phyloP scores from a whole-genome alignment of 1,140 invertebrate species.

The Scaptomyza hsui region DNA sequence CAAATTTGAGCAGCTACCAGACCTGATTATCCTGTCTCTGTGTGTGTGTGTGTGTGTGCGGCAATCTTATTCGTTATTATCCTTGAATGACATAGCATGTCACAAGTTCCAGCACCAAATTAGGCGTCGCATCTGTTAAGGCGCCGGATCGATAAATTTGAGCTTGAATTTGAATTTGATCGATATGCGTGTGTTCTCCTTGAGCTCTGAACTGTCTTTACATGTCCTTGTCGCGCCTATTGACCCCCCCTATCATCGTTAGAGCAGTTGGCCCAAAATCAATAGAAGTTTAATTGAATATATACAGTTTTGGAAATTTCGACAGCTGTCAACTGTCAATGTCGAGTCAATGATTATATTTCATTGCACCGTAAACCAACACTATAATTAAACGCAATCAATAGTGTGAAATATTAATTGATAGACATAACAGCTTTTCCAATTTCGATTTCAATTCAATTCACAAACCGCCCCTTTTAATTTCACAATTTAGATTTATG shows the following conservation, averaged over 20 bases:
- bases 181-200: constrained; percentile 65
- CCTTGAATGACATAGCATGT: constrained; percentile 65
- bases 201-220: constrained; percentile 43
- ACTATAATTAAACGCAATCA: constrained; percentile 62
- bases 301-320: constrained; percentile 53
- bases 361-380: constrained; percentile 30
- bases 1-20: constrained; percentile 29
- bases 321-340: constrained; percentile 65
- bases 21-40: constrained; percentile 4
- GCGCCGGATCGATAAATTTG: constrained; percentile 63
- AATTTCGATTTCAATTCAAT: constrained; percentile 8
- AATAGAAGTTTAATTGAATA: constrained; percentile 65
- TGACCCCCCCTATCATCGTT: constrained; percentile 12
- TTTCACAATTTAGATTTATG: constrained; percentile 41
- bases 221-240: constrained; percentile 63
- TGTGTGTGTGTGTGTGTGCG: constrained; percentile 39
- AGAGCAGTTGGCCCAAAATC: constrained; percentile 12
- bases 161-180: constrained; percentile 54
- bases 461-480: not conserved
- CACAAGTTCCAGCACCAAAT: constrained; percentile 60
- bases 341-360: constrained; percentile 29
- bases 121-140: constrained; percentile 66
- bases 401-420: constrained; percentile 74
- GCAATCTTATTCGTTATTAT: constrained; percentile 50
- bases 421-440: constrained; percentile 24